Base-by-base conservation (phyloP, 1,140 invertebrate species). In the Vollenhovia emeryi region DNA sequence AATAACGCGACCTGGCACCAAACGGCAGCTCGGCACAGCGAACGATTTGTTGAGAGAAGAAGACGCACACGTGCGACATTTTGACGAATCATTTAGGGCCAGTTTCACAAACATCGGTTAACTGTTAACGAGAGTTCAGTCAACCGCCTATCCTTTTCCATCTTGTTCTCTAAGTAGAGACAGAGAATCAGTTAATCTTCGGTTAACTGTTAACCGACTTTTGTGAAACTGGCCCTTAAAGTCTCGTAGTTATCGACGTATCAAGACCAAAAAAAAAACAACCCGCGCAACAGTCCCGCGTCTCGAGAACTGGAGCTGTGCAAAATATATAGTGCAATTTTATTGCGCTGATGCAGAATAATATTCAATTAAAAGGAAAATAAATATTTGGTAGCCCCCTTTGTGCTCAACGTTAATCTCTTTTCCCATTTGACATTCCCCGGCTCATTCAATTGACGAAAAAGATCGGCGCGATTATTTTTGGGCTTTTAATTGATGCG, bases 21-120 rank as follows among this genome's bases (percentile, higher is more conserved):
- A 85, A 52, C 45, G 18, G 3, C 60, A 30, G 18, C 30, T 11
- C 21, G 76, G 13, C 45, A 68, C 13, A 18, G 27, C 15, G 43
- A 27, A 84, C 73, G 82, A 36, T 87, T 86, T 86, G 85, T 64
- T 21, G 59, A 86, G 48, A 59, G 57, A 59, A 66, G 83, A 50
- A 83, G 50, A 83, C 73, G 50, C 40, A n/a, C 48, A 75, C 36
- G 86, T 76, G 71, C 79, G 27, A 45, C 36, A 87, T 76, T 64
- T 74, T 45, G 30, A 30, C 13, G 30, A 7, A 40, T 50, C 50
- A 27, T 64, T 57, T 30, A n/a, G n/a, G n/a, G n/a, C n/a, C n/a
- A n/a, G n/a, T n/a, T n/a, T n/a, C n/a, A n/a, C n/a, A n/a, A n/a
- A n/a, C n/a, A n/a, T n/a, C n/a, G n/a, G n/a, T n/a, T n/a, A n/a